Evolutionary conservation across 1,140 invertebrate genomes (phyloP).

Genomic region (Ceratosolen fusciceps): DNA sequence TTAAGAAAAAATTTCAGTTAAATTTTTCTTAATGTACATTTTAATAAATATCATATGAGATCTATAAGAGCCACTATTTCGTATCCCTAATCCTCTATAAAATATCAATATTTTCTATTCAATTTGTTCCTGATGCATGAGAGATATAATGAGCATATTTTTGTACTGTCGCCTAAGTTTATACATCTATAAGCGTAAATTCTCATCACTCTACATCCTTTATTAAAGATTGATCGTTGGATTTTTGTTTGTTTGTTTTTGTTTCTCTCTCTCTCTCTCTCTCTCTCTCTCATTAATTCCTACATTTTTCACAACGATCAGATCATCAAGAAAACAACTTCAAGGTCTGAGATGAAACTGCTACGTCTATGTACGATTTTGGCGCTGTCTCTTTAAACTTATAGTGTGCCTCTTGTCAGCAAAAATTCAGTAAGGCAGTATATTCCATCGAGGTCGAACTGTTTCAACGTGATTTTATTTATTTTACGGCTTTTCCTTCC

Average conservation of each 20-base stretch:
- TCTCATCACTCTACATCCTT: neutral
- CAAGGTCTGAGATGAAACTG: slow-evolving; percentile 4
- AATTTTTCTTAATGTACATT: no score
- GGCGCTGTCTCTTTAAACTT: slow-evolving; percentile 2
- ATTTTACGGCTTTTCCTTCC: slow-evolving; percentile 21
- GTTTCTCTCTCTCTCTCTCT: no score
- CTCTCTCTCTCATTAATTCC: no score
- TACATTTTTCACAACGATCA: slow-evolving; percentile 3
- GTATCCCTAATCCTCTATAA: slow-evolving; percentile 23
- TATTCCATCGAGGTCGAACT: slow-evolving; percentile 23
- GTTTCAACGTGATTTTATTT: slow-evolving; percentile 17
- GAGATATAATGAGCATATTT: slow-evolving; percentile 9
- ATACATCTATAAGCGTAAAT: slow-evolving; percentile 26
- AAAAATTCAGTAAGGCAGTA: slow-evolving; percentile 26
- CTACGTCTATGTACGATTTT: slow-evolving; percentile 9
- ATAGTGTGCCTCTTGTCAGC: slow-evolving; percentile 13
- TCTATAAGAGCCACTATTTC: slow-evolving; percentile 13
- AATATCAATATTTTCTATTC: slow-evolving; percentile 5
- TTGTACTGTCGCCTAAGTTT: slow-evolving; percentile 18
- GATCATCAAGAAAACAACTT: slow-evolving; percentile 14
- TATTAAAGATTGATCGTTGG: slow-evolving; percentile 9
- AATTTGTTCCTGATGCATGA: slow-evolving; percentile 5
- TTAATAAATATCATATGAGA: neutral
- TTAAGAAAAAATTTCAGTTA: slow-evolving; percentile 26
- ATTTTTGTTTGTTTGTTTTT: neutral